phyloP scores from a whole-genome alignment of 2,113 vertebrate genomes.

The Notothenia coriiceps region DNA sequence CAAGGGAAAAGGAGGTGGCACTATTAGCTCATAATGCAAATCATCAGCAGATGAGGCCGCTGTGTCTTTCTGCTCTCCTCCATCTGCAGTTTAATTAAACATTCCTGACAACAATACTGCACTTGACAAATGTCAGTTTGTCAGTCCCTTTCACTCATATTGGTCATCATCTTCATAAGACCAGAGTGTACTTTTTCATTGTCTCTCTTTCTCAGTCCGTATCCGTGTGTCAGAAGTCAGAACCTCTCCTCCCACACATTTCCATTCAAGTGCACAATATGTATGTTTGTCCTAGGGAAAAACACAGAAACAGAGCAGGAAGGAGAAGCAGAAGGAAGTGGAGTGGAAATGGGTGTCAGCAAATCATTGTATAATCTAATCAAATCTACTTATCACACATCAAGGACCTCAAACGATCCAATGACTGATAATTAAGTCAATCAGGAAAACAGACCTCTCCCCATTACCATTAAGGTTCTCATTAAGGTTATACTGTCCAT shows the following conservation, averaged over 20 bases:
- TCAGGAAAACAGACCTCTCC: slow-evolving; percentile 6
- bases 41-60: not conserved
- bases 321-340: not conserved
- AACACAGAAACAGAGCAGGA: not conserved
- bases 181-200: slow-evolving; percentile 1
- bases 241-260: slow-evolving; percentile 32
- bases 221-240: not conserved
- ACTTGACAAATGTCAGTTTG: not conserved
- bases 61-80: not conserved
- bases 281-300: not conserved
- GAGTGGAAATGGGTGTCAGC: not conserved
- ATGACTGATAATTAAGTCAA: slow-evolving; percentile 30
- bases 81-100: not conserved
- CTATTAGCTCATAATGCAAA: not conserved
- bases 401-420: slow-evolving; percentile 11
- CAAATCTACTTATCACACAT: not conserved
- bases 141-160: not conserved
- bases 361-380: slow-evolving; percentile 8
- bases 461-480: slow-evolving; percentile 23
- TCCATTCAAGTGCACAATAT: slow-evolving; percentile 16
- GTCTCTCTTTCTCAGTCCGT: not conserved
- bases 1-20: not conserved
- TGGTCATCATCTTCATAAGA: slow-evolving; percentile 3
- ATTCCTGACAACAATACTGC: not conserved
- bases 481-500: slow-evolving; percentile 17